Evolutionary conservation across 2,888 invertebrate genomes (phyloP).

Genomic region (Ophion ventricosus): DNA sequence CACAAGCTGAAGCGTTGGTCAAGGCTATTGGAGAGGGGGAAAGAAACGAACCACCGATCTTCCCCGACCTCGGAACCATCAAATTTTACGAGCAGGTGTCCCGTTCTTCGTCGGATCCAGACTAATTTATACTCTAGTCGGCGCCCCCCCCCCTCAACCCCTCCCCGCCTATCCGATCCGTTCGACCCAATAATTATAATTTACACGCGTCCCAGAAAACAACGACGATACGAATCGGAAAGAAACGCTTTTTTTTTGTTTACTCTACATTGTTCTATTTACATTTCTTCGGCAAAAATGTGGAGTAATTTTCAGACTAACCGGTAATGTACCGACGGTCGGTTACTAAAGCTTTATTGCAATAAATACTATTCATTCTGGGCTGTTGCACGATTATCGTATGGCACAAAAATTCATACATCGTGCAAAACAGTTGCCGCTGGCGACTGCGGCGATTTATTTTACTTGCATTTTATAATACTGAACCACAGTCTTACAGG

Average conservation of each 20-base stretch:
- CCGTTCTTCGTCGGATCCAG: neutral
- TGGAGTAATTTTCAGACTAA: too few species aligned
- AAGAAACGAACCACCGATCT: slow-evolving; percentile 9
- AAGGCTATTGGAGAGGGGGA: neutral
- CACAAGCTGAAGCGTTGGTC: neutral
- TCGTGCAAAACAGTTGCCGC: neutral
- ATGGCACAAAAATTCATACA: neutral
- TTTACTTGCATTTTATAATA: neutral
- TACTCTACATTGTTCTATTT: neutral
- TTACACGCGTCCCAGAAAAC: neutral
- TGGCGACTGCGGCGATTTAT: neutral
- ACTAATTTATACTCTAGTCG: neutral
- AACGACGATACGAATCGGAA: neutral
- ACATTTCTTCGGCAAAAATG: neutral
- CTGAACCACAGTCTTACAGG: too few species aligned
- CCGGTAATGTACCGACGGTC: neutral
- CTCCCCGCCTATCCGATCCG: neutral
- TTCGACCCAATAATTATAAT: neutral
- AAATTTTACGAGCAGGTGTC: slow-evolving; percentile 39
- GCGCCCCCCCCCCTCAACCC: neutral
- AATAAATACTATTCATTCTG: neutral
- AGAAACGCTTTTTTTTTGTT: neutral
- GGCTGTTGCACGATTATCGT: neutral
- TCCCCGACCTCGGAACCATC: slow-evolving; percentile 4
- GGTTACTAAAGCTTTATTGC: neutral